Evolutionary conservation across 1,140 invertebrate species (phyloP), one percentile per base, ranked within the genome.

Genomic region (Leptopilina boulardi): DNA sequence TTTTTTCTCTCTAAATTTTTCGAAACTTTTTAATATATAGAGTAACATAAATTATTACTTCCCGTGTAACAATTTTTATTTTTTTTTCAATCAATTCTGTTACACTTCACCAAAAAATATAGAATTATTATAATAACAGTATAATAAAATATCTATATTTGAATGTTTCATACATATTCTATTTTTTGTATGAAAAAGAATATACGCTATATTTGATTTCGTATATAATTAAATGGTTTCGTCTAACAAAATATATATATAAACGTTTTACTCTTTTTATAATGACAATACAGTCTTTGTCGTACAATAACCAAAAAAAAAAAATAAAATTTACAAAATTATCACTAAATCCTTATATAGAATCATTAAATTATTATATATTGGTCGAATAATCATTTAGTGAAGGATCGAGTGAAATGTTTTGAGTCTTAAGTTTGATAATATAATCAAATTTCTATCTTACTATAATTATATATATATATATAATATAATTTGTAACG

Each of bases 1-100:
- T 84, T 85, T 79, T 79, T 79, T 84, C 5, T 80, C n/a, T 80
- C 82, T 79, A 80, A 81, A 82, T 81, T 83, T n/a, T 78, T 82
- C 70, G 18, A 70, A 73, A 19, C 71, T 70, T 72, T 59, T 42
- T 73, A 75, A n/a, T 74, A n/a, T 74, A 56, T 74, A 44, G n/a
- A n/a, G 9, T 76, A 73, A 74, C 59, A 74, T 80, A 54, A 80
- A 59, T 74, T 71, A 75, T 80, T 59, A 30, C 59, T 66, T 15
- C 26, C 13, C 26, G 59, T 66, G 59, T 30, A 66, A 66, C 59
- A 30, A 15, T 19, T 23, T 26, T 26, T 26, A 26, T 30, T 38
- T 38, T 38, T 38, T 38, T 38, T 9, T 23, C 26, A 66, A 66
- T 15, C 23, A 26, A 81, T 84, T 76, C 86, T 77, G 74, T 85